Base-by-base conservation (phyloP, 2,113 vertebrate species). In the Alligator sinensis region DNA sequence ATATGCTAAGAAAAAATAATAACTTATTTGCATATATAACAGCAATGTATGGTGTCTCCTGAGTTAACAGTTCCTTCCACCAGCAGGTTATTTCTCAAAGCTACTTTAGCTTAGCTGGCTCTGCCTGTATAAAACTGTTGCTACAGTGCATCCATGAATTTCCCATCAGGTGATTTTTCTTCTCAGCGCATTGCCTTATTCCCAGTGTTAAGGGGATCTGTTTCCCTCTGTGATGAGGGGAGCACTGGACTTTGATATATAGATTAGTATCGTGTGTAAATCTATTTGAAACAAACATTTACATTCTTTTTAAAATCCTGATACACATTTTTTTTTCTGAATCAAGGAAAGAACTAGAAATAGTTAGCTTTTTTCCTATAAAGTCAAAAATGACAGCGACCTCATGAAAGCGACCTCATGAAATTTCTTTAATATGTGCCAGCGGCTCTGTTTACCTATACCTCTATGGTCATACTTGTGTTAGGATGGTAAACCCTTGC, bases 371-470 rank as follows among this genome's bases (percentile, higher is more conserved):
- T 77, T 77, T 88, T 76, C n/a, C 30, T 83, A 11, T 72, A 77
- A 58, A 76, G 74, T 90, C 13, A 74, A 25, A 87, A 85, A 60
- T 70, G 17, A 62, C 47, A 61, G 60, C 72, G 18, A 61, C 5
- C 85, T 77, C 11, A 62, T 3, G 59, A 54, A 22, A 0, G 60
- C 72, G 18, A 61, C 5, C 85, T 77, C 11, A 62, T 3, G 59
- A 54, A 22, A 38, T 2, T 3, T 77, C 13, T 81, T 81, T 2
- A 18, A 9, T 62, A 15, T 64, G 5, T 59, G 11, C 0, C 2
- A 6, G 84, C 64, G 25, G 16, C 12, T 82, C 66, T 89, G 3
- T 30, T 78, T 80, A 4, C 47, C 59, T 14, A 59, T 19, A 86
- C 24, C 64, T 34, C 4, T 80, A 38, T 81, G 21, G 11, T 72